Evolutionary conservation across 2,888 invertebrate species (phyloP), one percentile per base, ranked within the genome.

Genomic region (Rugalucina vietnamica): DNA sequence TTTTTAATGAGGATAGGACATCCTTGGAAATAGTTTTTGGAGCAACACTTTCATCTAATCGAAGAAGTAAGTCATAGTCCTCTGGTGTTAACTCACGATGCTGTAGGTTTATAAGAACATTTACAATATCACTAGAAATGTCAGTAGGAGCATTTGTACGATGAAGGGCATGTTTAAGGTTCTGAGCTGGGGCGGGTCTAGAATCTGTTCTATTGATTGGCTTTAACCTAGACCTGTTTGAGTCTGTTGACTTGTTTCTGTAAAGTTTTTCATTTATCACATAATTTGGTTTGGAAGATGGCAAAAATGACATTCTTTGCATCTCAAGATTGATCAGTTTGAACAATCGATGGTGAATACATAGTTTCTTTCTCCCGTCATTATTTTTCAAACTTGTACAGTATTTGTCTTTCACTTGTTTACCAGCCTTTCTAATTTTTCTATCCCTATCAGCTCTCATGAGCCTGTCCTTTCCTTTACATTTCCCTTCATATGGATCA

Each of bases 21-120:
- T 82, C 82, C 36, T 86, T 79, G 12, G 90, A 82, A 2, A 94
- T 76, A 34, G 94, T 94, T 88, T 94, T 94, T 1, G 93, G 93
- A 37, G 90, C 88, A 4, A 94, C 93, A 27, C 91, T 78, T 36
- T 94, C 93, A 69, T 94, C 94, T n/a, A 94, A 88, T 37, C 90
- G 80, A 12, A 93, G 88, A 24, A 94, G 87, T 39, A 92, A 76
- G 10, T 94, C 94, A 76, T 94, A 94, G 77, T 94, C 94, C 77
- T 94, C 94, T 0, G 94, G 94, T 5, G 93, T 93, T n/a, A 94
- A 78, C 0, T 94, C 94, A n/a, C 94, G 86, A 78, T 94, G 92
- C 77, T 94, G 94, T 8, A 94, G 57, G 27, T 71, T 89, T 18
- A 94, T 93, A 14, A 94, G 85, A 37, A 93, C 77, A 37, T 89